phyloP scores from a whole-genome alignment of 2,888 invertebrate species.

The Ormyrus labotus region DNA sequence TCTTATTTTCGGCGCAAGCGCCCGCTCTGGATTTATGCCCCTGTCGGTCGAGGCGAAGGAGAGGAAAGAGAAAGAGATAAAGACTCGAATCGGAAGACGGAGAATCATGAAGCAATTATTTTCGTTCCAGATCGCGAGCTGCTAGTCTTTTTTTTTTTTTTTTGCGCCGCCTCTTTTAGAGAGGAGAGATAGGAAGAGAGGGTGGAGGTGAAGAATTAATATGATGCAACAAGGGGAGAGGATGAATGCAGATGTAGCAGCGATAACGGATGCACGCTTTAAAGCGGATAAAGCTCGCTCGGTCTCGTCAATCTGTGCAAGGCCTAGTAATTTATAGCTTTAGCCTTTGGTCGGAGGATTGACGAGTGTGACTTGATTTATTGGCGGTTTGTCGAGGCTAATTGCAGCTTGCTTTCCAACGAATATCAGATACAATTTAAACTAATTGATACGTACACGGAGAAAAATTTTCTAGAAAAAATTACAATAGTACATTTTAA shows the following conservation, averaged over 20 bases:
- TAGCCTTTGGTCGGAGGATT: slow-evolving; percentile 13
- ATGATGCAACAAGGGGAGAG: slow-evolving; percentile 12
- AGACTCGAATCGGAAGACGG: slow-evolving; percentile 52
- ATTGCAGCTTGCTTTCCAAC: too few species aligned
- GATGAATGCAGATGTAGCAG: slow-evolving; percentile 32
- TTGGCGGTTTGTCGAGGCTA: too few species aligned
- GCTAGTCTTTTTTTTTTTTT: slow-evolving; percentile 36
- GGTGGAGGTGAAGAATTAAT: slow-evolving; percentile 45
- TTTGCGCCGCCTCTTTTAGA: not conserved
- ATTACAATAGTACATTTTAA: too few species aligned
- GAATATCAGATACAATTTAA: too few species aligned
- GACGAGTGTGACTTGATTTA: not conserved
- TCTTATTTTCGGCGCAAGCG: slow-evolving; percentile 72
- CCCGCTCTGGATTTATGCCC: slow-evolving; percentile 72
- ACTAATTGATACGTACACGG: too few species aligned
- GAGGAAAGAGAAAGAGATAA: slow-evolving; percentile 56
- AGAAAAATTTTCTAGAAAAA: too few species aligned
- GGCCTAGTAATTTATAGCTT: slow-evolving; percentile 11
- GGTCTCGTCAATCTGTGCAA: not conserved
- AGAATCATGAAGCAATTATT: slow-evolving; percentile 72
- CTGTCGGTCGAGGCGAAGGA: slow-evolving; percentile 61
- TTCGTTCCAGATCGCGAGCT: slow-evolving; percentile 69
- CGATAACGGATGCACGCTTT: slow-evolving; percentile 34
- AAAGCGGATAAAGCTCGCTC: slow-evolving; percentile 26
- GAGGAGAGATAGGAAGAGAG: not conserved